A percentile compares a stretch with the other conserved stretches of the same genome.
phyloP scores from a whole-genome alignment of 2,113 vertebrate species.

The Acrocephalus arundinaceus region DNA sequence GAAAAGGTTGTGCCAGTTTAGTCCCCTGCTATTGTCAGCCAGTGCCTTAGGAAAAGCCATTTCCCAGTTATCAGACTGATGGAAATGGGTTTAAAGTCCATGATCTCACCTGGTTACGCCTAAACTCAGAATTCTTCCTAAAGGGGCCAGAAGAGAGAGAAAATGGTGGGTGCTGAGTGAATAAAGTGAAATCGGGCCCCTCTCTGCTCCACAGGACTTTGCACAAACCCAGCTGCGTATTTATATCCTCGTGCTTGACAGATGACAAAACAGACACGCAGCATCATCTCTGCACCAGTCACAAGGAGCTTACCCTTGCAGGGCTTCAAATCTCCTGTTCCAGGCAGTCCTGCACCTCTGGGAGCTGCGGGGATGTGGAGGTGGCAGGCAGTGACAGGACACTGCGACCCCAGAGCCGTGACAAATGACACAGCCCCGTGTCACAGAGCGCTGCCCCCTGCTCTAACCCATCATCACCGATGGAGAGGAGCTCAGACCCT shows the following conservation, averaged over 20 bases:
- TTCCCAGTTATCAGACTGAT: not conserved
- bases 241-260: not conserved
- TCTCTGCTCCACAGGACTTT: not conserved
- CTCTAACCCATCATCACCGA: not conserved
- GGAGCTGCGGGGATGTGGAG: not conserved
- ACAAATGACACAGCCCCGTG: not conserved
- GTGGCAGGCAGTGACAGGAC: not conserved
- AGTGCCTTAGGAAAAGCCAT: not conserved
- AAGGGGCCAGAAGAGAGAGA: not conserved
- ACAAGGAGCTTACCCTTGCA: not conserved
- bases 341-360: not conserved
- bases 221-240: not conserved
- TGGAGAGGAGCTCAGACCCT: not conserved
- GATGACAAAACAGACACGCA: not conserved
- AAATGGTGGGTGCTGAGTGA: not conserved
- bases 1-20: not conserved
- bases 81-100: not conserved
- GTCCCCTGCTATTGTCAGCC: not conserved
- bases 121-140: not conserved
- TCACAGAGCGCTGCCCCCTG: not conserved
- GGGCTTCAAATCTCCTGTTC: rapidly evolving
- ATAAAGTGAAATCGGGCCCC: not conserved
- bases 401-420: not conserved
- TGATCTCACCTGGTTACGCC: not conserved
- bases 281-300: not conserved